Evolutionary conservation across 1,140 invertebrate species (phyloP).

Genomic region (Heliconius eleuchia): DNA sequence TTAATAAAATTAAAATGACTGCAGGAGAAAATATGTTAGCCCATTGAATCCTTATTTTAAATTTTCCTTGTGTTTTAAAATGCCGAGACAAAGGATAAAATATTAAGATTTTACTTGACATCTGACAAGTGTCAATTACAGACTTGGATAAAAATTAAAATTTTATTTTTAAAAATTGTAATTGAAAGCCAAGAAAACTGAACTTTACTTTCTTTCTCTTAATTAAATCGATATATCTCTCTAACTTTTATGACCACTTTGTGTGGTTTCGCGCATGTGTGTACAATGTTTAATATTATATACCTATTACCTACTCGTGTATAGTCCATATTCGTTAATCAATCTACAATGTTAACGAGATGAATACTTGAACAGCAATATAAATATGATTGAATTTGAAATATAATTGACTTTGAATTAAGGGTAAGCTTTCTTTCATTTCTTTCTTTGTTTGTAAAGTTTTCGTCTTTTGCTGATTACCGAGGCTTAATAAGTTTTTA

Average conservation of each 20-base stretch:
- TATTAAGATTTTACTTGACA: not conserved
- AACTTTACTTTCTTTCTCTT: not conserved
- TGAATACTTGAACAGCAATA: too few species aligned
- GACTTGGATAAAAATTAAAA: not conserved
- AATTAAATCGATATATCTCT: not conserved
- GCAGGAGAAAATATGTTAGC: constrained; percentile 37
- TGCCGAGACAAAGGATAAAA: constrained; percentile 20
- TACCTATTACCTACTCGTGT: not conserved
- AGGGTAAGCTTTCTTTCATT: too few species aligned
- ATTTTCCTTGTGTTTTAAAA: constrained; percentile 9
- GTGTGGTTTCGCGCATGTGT: not conserved
- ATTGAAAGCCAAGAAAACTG: not conserved
- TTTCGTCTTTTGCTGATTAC: too few species aligned
- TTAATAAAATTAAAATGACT: constrained; percentile 45
- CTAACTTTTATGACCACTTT: not conserved
- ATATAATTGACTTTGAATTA: too few species aligned
- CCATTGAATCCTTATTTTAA: constrained; percentile 32
- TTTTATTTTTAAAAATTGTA: not conserved
- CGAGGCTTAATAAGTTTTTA: too few species aligned
- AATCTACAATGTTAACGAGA: too few species aligned
- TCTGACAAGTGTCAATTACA: constrained; percentile 1
- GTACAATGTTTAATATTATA: not conserved
- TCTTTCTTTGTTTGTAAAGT: too few species aligned
- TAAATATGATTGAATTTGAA: too few species aligned
- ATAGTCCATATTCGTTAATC: not conserved